Base-by-base conservation (phyloP, 2,888 invertebrate species). In the Epistrophe eligans region DNA sequence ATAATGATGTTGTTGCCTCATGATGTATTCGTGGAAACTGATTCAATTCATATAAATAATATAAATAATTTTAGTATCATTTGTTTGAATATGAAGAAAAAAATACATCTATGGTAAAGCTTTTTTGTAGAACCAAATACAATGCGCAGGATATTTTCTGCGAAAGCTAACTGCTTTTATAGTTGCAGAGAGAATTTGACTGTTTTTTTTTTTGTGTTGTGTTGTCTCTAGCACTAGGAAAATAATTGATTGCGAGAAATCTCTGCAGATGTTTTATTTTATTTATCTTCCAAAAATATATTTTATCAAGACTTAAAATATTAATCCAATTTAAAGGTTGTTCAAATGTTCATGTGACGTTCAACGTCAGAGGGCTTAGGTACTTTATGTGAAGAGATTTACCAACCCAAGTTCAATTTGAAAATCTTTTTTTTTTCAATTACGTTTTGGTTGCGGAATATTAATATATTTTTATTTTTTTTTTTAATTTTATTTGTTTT, bases 201-300 rank as follows among this genome's bases (percentile, higher is more conserved):
- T 24, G 24, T 52, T 24, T 55, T 28, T 28, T 28, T 55, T 9
- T 28, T 2, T 35, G 24, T 24, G 24, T 24, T 24, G 3, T 24
- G 24, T 24, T 24, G 1, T 17, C 2, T 17, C 8, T 38, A 17
- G 45, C 28, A 45, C 64, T 32, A 17, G 45, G 43, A 28, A 66
- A 48, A 24, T 24, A 24, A 67, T 67, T 50, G 50, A 67, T 50
- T 48, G 35, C 19, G 10, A 50, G 32, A 50, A 50, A 67, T 48
- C 66, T 67, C 66, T 67, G 50, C 66, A 48, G 35, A 66, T 66
- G 66, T 38, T 35, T 15, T 4, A 4, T 5, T 13, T 13, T 50
- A 50, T 67, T 67, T 67, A 50, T 50, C 50, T 55, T 45, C 10
- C n/a, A 45, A 32, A 48, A 64, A 45, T 45, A 64, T 50, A 50